phyloP scores from a whole-genome alignment of 2,113 vertebrate genomes.

The Megaleporinus macrocephalus region DNA sequence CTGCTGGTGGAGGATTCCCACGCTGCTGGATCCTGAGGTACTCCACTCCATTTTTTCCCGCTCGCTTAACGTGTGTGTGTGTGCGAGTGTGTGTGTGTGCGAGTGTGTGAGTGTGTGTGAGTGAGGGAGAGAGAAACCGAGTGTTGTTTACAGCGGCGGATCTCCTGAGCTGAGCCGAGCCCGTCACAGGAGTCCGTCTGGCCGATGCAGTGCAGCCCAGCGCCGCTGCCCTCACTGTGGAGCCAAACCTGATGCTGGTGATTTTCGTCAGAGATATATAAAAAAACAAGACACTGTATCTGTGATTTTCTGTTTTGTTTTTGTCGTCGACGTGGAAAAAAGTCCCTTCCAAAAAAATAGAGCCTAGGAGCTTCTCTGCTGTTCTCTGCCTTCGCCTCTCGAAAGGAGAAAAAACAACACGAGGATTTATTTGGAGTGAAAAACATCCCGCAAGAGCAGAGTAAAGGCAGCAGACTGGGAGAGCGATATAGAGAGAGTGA shows the following conservation, averaged over 20 bases:
- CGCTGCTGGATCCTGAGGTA: neutral
- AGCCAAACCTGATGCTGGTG: neutral
- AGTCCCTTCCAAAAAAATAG: slow-evolving; percentile 50
- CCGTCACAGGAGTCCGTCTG: slow-evolving; percentile 61
- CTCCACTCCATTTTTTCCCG: slow-evolving; percentile 70
- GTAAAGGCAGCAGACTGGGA: slow-evolving; percentile 48
- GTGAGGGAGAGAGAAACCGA: slow-evolving; percentile 70
- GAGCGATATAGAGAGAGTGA: slow-evolving; percentile 49
- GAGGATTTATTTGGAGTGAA: slow-evolving; percentile 64
- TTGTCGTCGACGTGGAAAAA: slow-evolving; percentile 1
- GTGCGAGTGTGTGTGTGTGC: too few relatives aligned
- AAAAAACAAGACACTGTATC: too few relatives aligned
- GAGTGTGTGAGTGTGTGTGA: slow-evolving; percentile 51
- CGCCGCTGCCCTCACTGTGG: slow-evolving; percentile 11
- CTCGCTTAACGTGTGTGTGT: slow-evolving; percentile 60
- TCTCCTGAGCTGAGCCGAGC: slow-evolving; percentile 67
- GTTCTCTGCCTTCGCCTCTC: slow-evolving; percentile 69
- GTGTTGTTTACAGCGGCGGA: slow-evolving; percentile 83
- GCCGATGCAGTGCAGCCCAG: slow-evolving; percentile 47
- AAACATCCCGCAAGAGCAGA: slow-evolving; percentile 62
- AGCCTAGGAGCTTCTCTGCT: slow-evolving; percentile 53
- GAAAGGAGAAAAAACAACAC: slow-evolving; percentile 53
- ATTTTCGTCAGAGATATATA: neutral
- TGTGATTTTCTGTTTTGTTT: neutral
- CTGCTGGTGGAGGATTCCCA: neutral